These are phyloP conservation scores for Parotia lawesii DNA, from an alignment of 2,113 vertebrate genomes.

Conservation along the genomic window DNA sequence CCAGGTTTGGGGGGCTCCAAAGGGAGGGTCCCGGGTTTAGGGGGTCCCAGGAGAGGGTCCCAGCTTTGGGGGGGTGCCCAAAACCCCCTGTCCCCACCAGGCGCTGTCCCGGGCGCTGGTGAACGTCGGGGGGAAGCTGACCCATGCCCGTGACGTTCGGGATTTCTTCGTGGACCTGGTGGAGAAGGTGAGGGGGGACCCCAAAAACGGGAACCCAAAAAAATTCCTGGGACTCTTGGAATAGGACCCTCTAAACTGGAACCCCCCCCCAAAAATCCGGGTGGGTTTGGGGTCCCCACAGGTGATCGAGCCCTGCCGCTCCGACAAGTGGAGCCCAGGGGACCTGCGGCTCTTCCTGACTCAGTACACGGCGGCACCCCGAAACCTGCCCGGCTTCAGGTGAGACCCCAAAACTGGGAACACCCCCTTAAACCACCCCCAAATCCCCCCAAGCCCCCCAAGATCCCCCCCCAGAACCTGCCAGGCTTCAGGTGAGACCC, in stretches of 20 bases:
- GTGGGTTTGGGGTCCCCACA: background rate
- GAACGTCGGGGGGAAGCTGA: background rate
- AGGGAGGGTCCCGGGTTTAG: background rate
- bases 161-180: background rate
- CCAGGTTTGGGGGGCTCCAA: background rate
- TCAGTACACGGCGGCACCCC: background rate
- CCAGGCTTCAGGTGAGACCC: background rate
- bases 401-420: background rate
- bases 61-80: background rate
- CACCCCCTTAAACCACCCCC: no score
- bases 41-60: background rate
- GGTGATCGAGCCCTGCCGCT: background rate
- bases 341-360: background rate
- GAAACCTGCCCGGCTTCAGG: background rate
- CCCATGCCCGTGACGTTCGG: background rate
- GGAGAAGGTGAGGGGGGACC: background rate
- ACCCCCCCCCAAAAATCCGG: background rate
- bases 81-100: accelerated
- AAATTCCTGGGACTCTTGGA: no score
- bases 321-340: background rate
- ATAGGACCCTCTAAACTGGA: background rate
- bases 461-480: no score
- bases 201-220: accelerated
- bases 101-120: background rate
- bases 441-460: no score